Conservation (phyloP, 2,888 invertebrate genomes). For the Clepsis dumicolana region DNA sequence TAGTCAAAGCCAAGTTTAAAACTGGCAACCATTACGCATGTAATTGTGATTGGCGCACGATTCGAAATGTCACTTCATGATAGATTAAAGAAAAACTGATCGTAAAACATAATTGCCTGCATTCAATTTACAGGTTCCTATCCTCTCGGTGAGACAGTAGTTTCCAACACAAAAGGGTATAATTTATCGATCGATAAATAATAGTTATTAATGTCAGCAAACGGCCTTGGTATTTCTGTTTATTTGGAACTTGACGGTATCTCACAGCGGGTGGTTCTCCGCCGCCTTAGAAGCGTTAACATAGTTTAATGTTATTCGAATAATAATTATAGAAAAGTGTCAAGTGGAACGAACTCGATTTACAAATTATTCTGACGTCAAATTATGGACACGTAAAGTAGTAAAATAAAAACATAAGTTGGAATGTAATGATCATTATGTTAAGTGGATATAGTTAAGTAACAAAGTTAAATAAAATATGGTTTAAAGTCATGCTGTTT, state of each 20-base stretch:
- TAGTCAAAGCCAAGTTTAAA: neutral
- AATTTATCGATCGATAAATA: conserved; percentile 42
- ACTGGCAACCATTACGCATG: neutral
- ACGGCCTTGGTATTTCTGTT: conserved; percentile 41
- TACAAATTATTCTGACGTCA: conserved; percentile 19
- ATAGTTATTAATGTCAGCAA: conserved; percentile 45
- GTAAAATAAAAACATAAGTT: neutral
- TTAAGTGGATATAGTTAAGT: neutral
- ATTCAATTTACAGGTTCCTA: conserved; percentile 34
- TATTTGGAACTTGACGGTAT: conserved; percentile 34
- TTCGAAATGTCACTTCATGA: conserved; percentile 1
- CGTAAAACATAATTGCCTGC: conserved; percentile 11
- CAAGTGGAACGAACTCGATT: conserved; percentile 31
- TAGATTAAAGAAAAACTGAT: conserved; percentile 6
- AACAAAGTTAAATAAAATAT: neutral
- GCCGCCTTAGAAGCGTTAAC: conserved; percentile 35
- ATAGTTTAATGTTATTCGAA: conserved; percentile 28
- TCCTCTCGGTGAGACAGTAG: conserved; percentile 36
- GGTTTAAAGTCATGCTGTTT: neutral
- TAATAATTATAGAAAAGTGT: conserved; percentile 37
- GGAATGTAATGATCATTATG: neutral
- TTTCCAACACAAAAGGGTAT: conserved; percentile 25
- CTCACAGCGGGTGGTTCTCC: conserved; percentile 38
- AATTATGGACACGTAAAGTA: neutral
- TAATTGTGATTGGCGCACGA: conserved; percentile 10